Evolutionary conservation across 2,797 vertebrate genomes (phyloP).

Genomic region (Sebastes vulpes): DNA sequence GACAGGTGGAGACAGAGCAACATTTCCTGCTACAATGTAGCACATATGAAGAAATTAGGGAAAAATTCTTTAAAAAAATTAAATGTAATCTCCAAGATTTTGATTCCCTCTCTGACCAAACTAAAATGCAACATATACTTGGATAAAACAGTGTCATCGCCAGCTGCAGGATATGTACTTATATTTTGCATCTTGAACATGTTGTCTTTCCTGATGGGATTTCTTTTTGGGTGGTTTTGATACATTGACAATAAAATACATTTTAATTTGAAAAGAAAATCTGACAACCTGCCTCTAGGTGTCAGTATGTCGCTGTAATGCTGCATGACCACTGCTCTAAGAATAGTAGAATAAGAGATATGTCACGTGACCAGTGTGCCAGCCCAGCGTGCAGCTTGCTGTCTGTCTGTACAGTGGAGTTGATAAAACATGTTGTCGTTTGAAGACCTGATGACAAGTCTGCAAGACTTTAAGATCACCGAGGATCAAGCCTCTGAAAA

Average conservation of each 20-base stretch:
- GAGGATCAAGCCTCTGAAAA: conserved; percentile 23
- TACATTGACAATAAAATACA: neutral
- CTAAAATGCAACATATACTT: too few relatives aligned
- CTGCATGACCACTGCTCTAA: accelerated
- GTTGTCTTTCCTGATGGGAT: neutral
- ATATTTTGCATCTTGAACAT: neutral
- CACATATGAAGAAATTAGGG: too few relatives aligned
- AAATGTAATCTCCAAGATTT: too few relatives aligned
- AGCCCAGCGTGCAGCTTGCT: neutral
- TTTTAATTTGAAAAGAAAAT: neutral
- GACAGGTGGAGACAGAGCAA: too few relatives aligned
- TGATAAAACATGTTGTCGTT: conserved; percentile 58
- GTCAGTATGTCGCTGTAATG: conserved; percentile 6
- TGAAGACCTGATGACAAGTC: conserved; percentile 61
- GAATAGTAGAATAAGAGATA: conserved; percentile 33
- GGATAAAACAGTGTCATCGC: too few relatives aligned
- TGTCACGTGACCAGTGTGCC: conserved; percentile 35
- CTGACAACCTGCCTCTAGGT: conserved; percentile 13
- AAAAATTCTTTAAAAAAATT: too few relatives aligned
- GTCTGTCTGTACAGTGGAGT: neutral
- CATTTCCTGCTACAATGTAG: too few relatives aligned
- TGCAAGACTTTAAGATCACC: conserved; percentile 48
- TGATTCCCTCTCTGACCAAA: too few relatives aligned
- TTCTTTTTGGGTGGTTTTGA: neutral
- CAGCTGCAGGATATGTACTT: neutral